These are phyloP conservation scores for Onychostoma macrolepis DNA, from an alignment of 2,113 vertebrate genomes.

Conservation along the genomic window DNA sequence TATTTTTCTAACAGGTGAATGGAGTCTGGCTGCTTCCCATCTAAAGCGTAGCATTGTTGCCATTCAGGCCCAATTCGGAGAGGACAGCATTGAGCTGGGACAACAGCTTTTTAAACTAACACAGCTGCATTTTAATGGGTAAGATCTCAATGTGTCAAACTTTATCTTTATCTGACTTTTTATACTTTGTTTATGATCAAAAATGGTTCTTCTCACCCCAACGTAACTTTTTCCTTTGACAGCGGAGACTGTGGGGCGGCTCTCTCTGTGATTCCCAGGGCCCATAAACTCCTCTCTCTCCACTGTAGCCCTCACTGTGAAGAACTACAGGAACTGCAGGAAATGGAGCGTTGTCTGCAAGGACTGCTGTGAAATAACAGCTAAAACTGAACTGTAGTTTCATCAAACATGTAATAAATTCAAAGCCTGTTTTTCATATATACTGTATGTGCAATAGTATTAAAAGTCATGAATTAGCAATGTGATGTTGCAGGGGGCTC, in stretches of 20 bases:
- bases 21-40: constrained; percentile 84
- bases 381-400: neutral
- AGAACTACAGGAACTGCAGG: constrained; percentile 83
- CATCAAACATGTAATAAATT: neutral
- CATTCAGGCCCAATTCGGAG: constrained; percentile 80
- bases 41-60: constrained; percentile 78
- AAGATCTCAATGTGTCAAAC: constrained; percentile 41
- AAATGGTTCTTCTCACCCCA: neutral
- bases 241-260: constrained; percentile 74
- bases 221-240: constrained; percentile 2
- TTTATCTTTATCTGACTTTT: neutral
- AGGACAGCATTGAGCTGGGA: constrained; percentile 86
- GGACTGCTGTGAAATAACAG: neutral
- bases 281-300: constrained; percentile 78
- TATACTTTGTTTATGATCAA: neutral
- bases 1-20: constrained; percentile 77
- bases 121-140: constrained; percentile 95
- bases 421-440: neutral
- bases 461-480: neutral
- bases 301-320: constrained; percentile 77
- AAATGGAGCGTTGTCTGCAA: constrained; percentile 76
- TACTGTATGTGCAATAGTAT: neutral
- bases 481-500: neutral
- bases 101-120: constrained; percentile 92
- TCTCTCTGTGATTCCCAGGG: constrained; percentile 78